Percentiles rank a stretch among this genome's conserved stretches.
phyloP scores from a whole-genome alignment of 1,140 invertebrate genomes.

The Drosophila nikananu region DNA sequence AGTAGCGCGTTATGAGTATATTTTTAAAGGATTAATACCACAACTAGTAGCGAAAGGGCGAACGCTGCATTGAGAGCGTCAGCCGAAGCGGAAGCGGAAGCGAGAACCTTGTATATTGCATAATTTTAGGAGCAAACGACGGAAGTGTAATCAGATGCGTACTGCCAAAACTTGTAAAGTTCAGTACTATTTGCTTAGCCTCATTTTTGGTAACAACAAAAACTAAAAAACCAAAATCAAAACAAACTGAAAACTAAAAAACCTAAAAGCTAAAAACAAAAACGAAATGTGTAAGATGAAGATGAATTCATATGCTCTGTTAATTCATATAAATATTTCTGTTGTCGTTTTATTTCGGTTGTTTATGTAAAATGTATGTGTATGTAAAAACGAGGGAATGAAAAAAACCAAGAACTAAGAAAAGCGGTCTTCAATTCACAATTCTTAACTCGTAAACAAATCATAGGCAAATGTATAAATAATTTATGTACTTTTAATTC shows the following conservation, averaged over 20 bases:
- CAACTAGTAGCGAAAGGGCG: conserved; percentile 36
- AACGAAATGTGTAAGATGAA: conserved; percentile 20
- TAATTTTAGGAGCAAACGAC: conserved; percentile 69
- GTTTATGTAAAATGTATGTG: conserved; percentile 75
- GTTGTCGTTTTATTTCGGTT: conserved; percentile 71
- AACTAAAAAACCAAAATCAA: conserved; percentile 65
- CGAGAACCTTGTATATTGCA: conserved; percentile 78
- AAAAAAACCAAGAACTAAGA: conserved; percentile 39
- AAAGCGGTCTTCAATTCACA: conserved; percentile 71
- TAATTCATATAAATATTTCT: conserved; percentile 47
- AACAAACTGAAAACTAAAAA: conserved; percentile 51
- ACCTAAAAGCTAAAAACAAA: conserved; percentile 43
- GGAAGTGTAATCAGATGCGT: conserved; percentile 65
- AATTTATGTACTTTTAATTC: conserved; percentile 23
- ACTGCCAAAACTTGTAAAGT: conserved; percentile 85
- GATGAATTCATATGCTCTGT: conserved; percentile 52
- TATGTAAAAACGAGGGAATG: conserved; percentile 50
- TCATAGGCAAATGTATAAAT: conserved; percentile 17
- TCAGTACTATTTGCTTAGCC: conserved; percentile 81
- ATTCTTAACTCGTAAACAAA: conserved; percentile 28
- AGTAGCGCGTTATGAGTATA: conserved; percentile 81
- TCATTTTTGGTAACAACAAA: conserved; percentile 72
- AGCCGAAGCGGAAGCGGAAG: conserved; percentile 21
- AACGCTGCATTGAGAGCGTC: neutral
- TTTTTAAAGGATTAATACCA: conserved; percentile 62